Percentiles rank a stretch among this genome's conserved stretches.
These are phyloP conservation scores for Bufo gargarizans DNA, from an alignment of 2,113 vertebrate genomes.

Conservation along the genomic window DNA sequence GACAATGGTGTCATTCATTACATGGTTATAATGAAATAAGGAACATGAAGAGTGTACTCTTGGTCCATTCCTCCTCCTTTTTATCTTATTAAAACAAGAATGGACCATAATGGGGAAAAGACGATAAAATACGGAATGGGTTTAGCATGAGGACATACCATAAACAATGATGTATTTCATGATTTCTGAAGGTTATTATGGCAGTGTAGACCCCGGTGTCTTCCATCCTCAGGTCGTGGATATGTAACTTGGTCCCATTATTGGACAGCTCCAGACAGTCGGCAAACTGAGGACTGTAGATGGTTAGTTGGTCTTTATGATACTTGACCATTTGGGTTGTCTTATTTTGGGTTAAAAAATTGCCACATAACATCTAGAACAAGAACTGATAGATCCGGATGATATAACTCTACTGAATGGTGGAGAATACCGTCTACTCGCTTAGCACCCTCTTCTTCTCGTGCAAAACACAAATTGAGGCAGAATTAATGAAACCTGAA, in stretches of 20 bases:
- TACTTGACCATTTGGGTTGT: not conserved
- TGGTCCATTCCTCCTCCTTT: too few species aligned
- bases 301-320: too few species aligned
- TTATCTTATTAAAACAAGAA: too few species aligned
- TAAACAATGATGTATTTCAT: not conserved
- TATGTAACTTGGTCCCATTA: slow-evolving; percentile 5
- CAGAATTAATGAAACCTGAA: too few species aligned
- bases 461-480: too few species aligned
- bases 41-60: too few species aligned
- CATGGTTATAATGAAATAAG: too few species aligned
- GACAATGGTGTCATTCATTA: too few species aligned
- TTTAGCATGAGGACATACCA: not conserved
- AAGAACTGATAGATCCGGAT: not conserved
- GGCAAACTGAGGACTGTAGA: not conserved
- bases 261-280: not conserved
- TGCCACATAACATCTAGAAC: not conserved
- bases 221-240: slow-evolving; percentile 28
- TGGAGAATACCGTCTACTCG: not conserved
- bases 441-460: not conserved
- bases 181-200: not conserved
- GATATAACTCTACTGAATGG: not conserved
- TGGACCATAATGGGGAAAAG: too few species aligned
- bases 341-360: not conserved
- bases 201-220: not conserved
- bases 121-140: too few species aligned